Base-by-base conservation (phyloP, 2,113 vertebrate species). In the Synchiropus splendidus region DNA sequence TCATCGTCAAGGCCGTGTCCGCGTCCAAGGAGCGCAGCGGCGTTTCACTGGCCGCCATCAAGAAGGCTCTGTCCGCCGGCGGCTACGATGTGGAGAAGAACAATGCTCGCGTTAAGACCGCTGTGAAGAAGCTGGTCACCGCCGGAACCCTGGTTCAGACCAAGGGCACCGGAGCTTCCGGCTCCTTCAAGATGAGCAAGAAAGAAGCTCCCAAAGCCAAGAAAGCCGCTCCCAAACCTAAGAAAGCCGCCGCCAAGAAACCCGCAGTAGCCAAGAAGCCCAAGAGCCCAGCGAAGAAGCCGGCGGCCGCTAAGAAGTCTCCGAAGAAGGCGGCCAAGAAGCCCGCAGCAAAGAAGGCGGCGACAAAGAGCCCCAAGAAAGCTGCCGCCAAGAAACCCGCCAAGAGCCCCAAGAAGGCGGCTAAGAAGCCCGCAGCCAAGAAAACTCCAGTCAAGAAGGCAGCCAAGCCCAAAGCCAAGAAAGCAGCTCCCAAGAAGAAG, bases 21-120 rank as follows among this genome's bases (percentile, higher is more conserved):
- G 54, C 45, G 1, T 67, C 64, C 17, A 47, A 54, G 18, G 45
- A 58, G 27, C 36, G 42, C 0, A 36, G 15, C 12, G 58, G 58
- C 4, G 21, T 27, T 8, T 27, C 21, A 5, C 21, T 27, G 21
- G 21, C 21, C 21, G 21, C 21, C 21, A 27, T 27, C 21, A 27
- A 27, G 21, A 27, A 27, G 21, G 21, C 21, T 27, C 21, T 27
- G 4, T 4, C 21, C 21, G 21, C 21, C 21, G 21, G 4, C 8
- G 21, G 21, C 4, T 27, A 27, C 21, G 21, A 27, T 27, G 21
- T 27, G 21, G 21, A 27, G 21, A 27, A 27, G 21, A 27, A 27
- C 21, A 27, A 27, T 8, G 21, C 8, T 8, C 21, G 21, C 21
- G 21, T 27, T 8, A 27, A 27, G 21, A 27, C 21, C 21, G 21